A percentile compares a stretch with the other conserved stretches of the same genome.
Evolutionary conservation across 1,140 invertebrate genomes (phyloP).

Genomic region (Ceratosolen fusciceps): DNA sequence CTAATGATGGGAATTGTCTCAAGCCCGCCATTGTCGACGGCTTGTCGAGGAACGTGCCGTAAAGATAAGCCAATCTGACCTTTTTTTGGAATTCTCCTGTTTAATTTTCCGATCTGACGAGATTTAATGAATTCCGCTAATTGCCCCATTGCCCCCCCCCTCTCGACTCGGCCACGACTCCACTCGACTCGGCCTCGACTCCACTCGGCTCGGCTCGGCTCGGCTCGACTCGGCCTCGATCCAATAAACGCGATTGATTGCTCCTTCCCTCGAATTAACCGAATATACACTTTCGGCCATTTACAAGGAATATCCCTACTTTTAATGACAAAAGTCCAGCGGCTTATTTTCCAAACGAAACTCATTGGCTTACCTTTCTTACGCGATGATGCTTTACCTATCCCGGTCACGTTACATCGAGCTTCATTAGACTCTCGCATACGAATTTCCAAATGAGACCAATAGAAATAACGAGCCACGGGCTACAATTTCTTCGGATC

Average conservation of each 20-base stretch:
- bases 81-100: neutral
- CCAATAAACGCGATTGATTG: neutral
- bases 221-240: neutral
- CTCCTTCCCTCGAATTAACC: neutral
- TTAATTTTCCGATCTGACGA: neutral
- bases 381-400: too few species aligned
- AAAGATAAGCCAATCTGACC: neutral
- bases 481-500: neutral
- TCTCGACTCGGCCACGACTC: too few species aligned
- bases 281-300: neutral
- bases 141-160: too few species aligned
- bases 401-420: neutral
- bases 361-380: neutral
- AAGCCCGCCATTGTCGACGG: neutral
- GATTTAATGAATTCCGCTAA: neutral
- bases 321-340: neutral
- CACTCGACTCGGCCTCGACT: too few species aligned
- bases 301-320: neutral
- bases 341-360: neutral
- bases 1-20: constrained; percentile 15
- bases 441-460: neutral
- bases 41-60: neutral
- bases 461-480: neutral
- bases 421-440: neutral
- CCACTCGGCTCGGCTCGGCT: neutral